Percentiles rank a stretch among this genome's conserved stretches.
phyloP scores from a whole-genome alignment of 2,888 invertebrate species.

The Miltochrista miniata region DNA sequence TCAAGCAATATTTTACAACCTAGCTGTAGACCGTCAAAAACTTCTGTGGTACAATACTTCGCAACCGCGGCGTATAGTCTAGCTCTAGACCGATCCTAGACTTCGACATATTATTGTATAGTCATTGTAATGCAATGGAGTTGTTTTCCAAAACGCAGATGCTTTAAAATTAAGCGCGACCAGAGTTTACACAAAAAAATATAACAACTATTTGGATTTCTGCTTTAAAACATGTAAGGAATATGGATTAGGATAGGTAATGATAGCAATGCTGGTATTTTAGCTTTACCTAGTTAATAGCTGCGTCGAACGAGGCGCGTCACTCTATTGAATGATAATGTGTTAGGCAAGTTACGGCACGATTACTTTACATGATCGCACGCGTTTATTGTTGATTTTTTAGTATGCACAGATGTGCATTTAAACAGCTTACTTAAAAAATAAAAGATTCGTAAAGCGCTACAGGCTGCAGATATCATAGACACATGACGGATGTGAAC shows the following conservation, averaged over 20 bases:
- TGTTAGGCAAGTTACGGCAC: background rate
- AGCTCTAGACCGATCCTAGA: too few relatives aligned
- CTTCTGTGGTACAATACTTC: too few relatives aligned
- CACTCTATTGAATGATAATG: background rate
- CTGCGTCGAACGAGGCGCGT: background rate
- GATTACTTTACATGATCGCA: background rate
- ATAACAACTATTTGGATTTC: background rate
- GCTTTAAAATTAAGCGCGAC: background rate
- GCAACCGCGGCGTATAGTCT: too few relatives aligned
- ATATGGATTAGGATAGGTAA: background rate
- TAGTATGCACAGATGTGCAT: background rate
- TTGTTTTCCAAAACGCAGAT: background rate
- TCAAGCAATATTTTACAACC: background rate
- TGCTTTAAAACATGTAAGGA: background rate
- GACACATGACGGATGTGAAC: background rate
- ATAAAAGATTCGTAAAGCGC: background rate
- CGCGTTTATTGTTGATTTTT: background rate
- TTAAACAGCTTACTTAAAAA: background rate
- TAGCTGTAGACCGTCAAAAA: background rate
- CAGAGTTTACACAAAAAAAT: background rate
- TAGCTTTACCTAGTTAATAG: slow-evolving; percentile 7
- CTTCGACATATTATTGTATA: too few relatives aligned
- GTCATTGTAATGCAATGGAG: too few relatives aligned
- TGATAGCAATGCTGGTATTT: slow-evolving; percentile 3
- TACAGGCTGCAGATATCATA: background rate